These are phyloP conservation scores for Colius striatus DNA, from an alignment of 2,113 vertebrate species.

Conservation along the genomic window DNA sequence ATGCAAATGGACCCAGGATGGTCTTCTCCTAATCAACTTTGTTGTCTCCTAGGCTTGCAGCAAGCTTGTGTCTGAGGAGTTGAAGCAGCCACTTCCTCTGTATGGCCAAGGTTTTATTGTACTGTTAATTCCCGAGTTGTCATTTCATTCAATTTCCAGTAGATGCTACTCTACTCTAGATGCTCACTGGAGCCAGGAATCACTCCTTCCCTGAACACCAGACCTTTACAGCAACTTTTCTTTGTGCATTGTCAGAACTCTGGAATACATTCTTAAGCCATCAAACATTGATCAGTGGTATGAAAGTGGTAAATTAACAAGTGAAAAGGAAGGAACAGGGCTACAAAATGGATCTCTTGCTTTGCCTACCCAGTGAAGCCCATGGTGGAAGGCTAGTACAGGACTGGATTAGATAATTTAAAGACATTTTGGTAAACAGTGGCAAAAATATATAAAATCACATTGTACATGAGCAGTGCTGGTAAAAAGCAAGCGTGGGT, in stretches of 20 bases:
- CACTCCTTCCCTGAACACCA: neutral
- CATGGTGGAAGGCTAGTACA: neutral
- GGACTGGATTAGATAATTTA: neutral
- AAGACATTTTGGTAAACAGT: neutral
- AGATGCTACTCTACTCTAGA: slow-evolving; percentile 16
- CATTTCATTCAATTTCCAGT: slow-evolving; percentile 22
- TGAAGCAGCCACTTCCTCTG: neutral
- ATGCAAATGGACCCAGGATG: neutral
- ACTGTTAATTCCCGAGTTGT: neutral
- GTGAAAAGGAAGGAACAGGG: neutral
- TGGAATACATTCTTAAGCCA: neutral
- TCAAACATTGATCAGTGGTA: neutral
- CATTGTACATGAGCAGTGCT: neutral
- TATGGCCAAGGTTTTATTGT: neutral
- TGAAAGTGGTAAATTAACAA: neutral
- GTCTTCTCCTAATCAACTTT: neutral
- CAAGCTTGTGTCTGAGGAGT: neutral
- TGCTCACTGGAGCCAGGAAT: neutral
- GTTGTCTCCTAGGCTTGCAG: fast-evolving
- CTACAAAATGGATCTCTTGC: fast-evolving
- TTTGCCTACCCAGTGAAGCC: neutral
- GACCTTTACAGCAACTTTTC: neutral
- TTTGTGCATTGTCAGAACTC: neutral
- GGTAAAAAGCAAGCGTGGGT: neutral
- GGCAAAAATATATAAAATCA: neutral